Evolutionary conservation across 2,888 invertebrate species (phyloP), one percentile per base, ranked within the genome.

Genomic region (Machimus atricapillus): DNA sequence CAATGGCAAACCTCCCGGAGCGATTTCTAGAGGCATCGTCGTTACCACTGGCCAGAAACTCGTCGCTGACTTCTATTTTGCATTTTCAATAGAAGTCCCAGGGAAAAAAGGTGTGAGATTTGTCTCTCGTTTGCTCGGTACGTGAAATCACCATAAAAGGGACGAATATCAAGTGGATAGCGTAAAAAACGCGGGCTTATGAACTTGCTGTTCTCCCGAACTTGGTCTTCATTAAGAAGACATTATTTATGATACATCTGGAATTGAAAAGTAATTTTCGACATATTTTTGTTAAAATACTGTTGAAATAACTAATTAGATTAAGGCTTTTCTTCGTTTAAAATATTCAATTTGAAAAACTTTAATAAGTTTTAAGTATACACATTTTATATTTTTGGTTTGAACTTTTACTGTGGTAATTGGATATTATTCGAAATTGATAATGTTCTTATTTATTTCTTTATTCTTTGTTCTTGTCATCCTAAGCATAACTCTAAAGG

Each of bases 41-140:
- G 46, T 79, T 79, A 23, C 23, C 40, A 43, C 43, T 78, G 23
- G 37, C 23, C 23, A 43, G 37, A 40, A 43, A 12, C 23, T 66
- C 23, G 19, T 66, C 23, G 78, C 43, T 43, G 7, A 46, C 43
- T 76, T 14, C 78, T 79, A 52, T n/a, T 52, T 79, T 79, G 79
- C 79, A 79, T 79, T 79, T 79, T 79, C 27, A 79, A 79, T 16
- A 79, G 79, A 79, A 46, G 6, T 66, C 23, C 23, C 37, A 14
- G 16, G 27, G 27, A 16, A 79, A 79, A 79, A 79, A 79, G 79
- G 79, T 79, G 79, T 79, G 52, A 79, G 52, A 79, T 52, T 46
- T 79, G 79, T 46, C 46, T 79, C 52, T 79, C 46, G 34, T n/a
- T 79, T 79, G 52, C 52, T 27, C 46, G 27, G 52, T 52, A 52